Evolutionary conservation across 2,113 vertebrate species (phyloP), one percentile per base, ranked within the genome.

Genomic region (Myotis brandtii): DNA sequence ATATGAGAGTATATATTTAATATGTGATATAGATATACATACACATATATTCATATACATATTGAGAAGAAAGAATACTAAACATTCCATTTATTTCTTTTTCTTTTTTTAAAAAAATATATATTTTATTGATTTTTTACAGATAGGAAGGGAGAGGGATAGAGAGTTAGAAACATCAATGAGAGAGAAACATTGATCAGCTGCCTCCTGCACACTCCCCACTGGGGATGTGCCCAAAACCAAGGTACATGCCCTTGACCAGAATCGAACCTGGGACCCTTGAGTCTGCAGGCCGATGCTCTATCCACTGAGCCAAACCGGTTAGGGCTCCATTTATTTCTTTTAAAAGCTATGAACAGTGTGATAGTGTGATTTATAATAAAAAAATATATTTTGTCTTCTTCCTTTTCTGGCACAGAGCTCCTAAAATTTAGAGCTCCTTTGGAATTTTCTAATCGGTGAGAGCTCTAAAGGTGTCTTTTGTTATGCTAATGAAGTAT

Each of bases 11-110:
- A 34, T 30, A 43, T 67, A 59, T 89, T 95, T 50, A 48, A 88
- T 89, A 73, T 56, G 25, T 73, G 48, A 43, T 80, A 86, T 32
- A 59, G 85, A 54, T 83, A 64, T 66, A 21, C 37, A 79, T 32
- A 30, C 43, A 40, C 16, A 20, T 50, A 79, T 50, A 32, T 16
- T 50, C 30, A 6, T 64, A 62, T 30, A 62, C 66, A 73, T 16
- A 46, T 37, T 80, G 52, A 37, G 84, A 17, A n/a, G n/a, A 94
- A 77, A 83, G 56, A 89, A 80, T 25, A 64, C 37, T 76, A 93
- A 75, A 76, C 12, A 54, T 54, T 91, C 3, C 8, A 75, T 14
- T 73, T 94, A 73, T 94, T 85, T 34, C 25, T 14, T 93, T 89
- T 32, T 37, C 37, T 37, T 37, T 37, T 37, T 37, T 37, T 37